Evolutionary conservation across 2,797 vertebrate species (phyloP), one percentile per base, ranked within the genome.

Genomic region (Bufotes viridis): DNA sequence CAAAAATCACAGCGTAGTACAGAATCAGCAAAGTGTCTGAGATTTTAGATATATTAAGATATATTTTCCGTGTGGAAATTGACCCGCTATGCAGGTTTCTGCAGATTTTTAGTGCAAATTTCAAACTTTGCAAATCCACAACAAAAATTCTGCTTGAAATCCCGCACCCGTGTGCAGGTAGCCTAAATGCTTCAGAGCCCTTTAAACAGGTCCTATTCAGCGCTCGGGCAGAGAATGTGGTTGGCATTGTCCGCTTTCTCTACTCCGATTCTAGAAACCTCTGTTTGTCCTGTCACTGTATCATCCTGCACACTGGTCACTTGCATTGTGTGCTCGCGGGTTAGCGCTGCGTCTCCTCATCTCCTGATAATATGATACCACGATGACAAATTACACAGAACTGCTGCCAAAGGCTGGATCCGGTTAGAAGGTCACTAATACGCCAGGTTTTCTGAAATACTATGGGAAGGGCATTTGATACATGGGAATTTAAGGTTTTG

Each of bases 381-480:
- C n/a, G 49, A 53, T 76, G 74, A 76, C 74, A 76, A 76, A 55
- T 76, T 24, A 76, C 7, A 76, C 74, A 76, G 49, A 76, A 76
- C 4, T 55, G 49, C 74, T 76, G 74, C 74, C 72, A 75, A 75
- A 13, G 20, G 72, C 8, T 76, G 49, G 49, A 18, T 42, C 8
- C 9, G 17, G 70, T 10, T 15, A 34, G 70, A 76, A 53, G 74
- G 74, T 53, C 49, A n/a, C 74, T 14, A 55, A 13, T 14, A 76
- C 2, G 49, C 20, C 74, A 76, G 22, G 10, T 22, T 76, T 53
- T 24, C 49, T 76, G 42, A 34, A 49, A 51, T 18, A 42, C 3
- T 10, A 74, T 74, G 17, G 34, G 70, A 74, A 74, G 34, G 15
- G 70, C 70, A 74, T 42, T 2, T 74, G 70, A 42, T 67, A 67